Conservation (phyloP, 2,888 invertebrate species). For the Acleris emargana region DNA sequence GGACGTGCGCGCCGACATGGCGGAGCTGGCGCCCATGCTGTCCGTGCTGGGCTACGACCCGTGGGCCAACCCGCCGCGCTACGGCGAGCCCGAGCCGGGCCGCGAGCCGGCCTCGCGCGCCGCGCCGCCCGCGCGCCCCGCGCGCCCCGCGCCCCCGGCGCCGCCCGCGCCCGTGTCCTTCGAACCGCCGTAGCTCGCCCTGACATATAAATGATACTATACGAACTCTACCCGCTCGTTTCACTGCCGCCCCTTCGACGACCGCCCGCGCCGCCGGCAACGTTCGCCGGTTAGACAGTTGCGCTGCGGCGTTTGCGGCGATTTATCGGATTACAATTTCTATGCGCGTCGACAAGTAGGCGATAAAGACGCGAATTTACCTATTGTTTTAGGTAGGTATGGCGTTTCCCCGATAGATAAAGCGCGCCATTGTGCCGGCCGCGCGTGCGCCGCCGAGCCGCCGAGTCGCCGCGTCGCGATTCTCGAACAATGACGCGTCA, state of each 20-base stretch:
- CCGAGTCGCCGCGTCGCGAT: background rate
- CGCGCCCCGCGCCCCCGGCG: conserved; percentile 22
- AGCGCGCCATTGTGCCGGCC: background rate
- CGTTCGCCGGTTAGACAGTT: no score
- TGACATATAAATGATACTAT: no score
- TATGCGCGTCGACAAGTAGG: background rate
- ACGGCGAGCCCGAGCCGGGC: conserved; percentile 86
- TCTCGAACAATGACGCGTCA: no score
- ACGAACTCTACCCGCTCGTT: no score
- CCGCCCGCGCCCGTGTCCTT: conserved; percentile 9
- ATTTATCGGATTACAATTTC: conserved; percentile 9
- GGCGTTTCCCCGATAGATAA: conserved; percentile 2
- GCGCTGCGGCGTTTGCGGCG: background rate
- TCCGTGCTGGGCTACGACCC: conserved; percentile 97
- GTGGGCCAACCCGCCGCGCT: conserved; percentile 97
- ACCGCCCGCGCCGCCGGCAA: no score
- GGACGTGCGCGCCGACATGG: conserved; percentile 96
- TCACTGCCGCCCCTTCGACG: no score
- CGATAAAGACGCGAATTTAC: background rate
- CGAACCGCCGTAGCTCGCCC: conserved; percentile 7
- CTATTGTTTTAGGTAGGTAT: conserved; percentile 1
- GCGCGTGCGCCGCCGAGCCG: background rate
- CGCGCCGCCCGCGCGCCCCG: conserved; percentile 55
- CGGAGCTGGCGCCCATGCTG: conserved; percentile 97
- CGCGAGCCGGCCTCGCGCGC: conserved; percentile 78